Conservation (phyloP, 2,797 vertebrate species). For the Phoxinus dragarum region DNA sequence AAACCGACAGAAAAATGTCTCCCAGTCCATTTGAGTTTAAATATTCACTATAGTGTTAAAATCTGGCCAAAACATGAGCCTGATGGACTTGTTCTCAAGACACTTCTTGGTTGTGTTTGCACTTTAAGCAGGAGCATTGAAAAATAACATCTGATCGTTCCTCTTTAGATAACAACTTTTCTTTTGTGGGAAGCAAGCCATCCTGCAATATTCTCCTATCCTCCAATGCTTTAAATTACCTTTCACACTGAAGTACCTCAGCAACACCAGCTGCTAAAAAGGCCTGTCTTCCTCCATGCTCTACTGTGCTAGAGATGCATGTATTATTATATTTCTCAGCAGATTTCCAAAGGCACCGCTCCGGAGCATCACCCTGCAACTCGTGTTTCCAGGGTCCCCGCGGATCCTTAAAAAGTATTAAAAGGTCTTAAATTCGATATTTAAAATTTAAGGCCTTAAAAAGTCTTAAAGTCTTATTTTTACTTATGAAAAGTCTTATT, state of each 20-base stretch:
- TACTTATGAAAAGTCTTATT: too few species aligned
- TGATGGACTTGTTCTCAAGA: not conserved
- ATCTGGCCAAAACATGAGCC: not conserved
- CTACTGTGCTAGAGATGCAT: not conserved
- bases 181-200: not conserved
- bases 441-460: too few species aligned
- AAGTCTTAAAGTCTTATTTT: too few species aligned
- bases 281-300: not conserved
- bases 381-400: too few species aligned
- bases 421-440: too few species aligned
- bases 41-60: not conserved
- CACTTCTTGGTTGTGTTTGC: not conserved
- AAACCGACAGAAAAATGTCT: not conserved
- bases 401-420: too few species aligned
- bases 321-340: not conserved
- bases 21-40: not conserved
- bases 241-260: not conserved
- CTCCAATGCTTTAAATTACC: not conserved
- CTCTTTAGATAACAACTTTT: not conserved
- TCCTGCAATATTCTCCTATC: not conserved
- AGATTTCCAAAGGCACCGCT: not conserved
- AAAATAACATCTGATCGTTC: not conserved
- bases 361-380: not conserved
- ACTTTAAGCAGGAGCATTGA: not conserved
- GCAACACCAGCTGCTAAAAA: not conserved